These are phyloP conservation scores for Trematocara macrostoma DNA, from an alignment of 2,113 vertebrate genomes.

Conservation along the genomic window DNA sequence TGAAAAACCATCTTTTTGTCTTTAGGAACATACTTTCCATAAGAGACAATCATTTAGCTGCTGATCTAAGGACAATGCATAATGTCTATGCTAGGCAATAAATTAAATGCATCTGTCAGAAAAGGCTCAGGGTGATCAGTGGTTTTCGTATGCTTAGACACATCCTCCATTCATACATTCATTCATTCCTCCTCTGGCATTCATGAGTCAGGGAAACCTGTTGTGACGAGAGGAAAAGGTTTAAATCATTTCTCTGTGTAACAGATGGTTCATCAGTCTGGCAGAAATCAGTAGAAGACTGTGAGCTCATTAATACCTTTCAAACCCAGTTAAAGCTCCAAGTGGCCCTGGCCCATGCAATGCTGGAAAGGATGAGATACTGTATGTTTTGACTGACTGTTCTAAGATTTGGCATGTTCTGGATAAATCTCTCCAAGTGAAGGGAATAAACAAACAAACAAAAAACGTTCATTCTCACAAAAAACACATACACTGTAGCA, in stretches of 20 bases:
- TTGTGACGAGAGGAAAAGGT: constrained; percentile 5
- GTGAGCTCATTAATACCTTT: neutral
- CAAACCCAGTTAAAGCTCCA: neutral
- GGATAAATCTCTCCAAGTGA: neutral
- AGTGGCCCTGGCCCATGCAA: neutral
- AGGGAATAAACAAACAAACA: neutral
- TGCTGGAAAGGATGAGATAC: neutral
- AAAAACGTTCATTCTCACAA: neutral
- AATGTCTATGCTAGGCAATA: neutral
- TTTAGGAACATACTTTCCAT: neutral
- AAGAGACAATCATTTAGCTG: neutral
- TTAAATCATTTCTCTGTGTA: constrained; percentile 15
- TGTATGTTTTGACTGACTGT: neutral
- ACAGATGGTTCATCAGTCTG: constrained; percentile 22
- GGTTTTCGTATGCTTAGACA: neutral
- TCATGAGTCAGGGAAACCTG: constrained; percentile 49
- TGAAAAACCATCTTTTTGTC: neutral
- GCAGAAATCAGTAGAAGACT: neutral
- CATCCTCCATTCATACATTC: constrained; percentile 3
- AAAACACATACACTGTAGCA: neutral
- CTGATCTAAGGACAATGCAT: neutral
- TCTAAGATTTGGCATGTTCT: neutral
- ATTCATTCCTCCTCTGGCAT: constrained; percentile 18
- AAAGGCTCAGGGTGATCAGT: neutral
- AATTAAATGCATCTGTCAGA: neutral